Base-by-base conservation (phyloP, 2,113 vertebrate species). In the Xyrauchen texanus region DNA sequence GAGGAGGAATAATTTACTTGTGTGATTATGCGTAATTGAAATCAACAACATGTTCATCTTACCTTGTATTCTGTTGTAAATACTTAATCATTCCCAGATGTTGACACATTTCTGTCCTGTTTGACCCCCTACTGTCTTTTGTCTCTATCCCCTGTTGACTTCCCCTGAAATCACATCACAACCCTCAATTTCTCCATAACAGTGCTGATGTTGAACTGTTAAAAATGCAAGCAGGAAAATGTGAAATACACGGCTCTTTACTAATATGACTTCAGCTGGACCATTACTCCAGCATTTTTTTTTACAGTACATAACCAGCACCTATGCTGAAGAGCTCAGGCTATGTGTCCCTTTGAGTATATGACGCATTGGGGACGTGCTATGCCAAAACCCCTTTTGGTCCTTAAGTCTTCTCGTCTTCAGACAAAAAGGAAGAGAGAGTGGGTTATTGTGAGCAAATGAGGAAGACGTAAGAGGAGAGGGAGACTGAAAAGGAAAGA, bases 221-320 rank as follows among this genome's bases (percentile, higher is more conserved):
- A 12, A 57, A 49, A 5, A 15, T 21, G 34, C 46, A 67, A 68
- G 6, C 60, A 67, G 61, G 44, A 82, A 78, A 58, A 55, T 2
- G 6, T n/a, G 55, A 53, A 34, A 34, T 11, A 42, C 53, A 60
- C 0, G 13, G 6, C 11, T 21, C 8, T 57, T 9, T 44, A 42
- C 21, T 61, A 13, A 76, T 60, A 47, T 76, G 7, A 13, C 58
- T 58, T 61, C 44, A 11, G 13, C n/a, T 34, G 69, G 52, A 13
- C 8, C 58, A 42, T 71, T 76, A 81, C 55, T 81, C 21, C 57
- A 63, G 60, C 68, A 78, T 51, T 72, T 73, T 66, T n/a, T n/a
- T 49, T 44, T 34, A 34, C 21, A 34, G 21, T 34, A 34, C 21
- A 34, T 34, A 34, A 34, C 21, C 21, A 34, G 21, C 12, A 13